phyloP scores from a whole-genome alignment of 2,888 invertebrate species.

The Oxyteleia sp. region DNA sequence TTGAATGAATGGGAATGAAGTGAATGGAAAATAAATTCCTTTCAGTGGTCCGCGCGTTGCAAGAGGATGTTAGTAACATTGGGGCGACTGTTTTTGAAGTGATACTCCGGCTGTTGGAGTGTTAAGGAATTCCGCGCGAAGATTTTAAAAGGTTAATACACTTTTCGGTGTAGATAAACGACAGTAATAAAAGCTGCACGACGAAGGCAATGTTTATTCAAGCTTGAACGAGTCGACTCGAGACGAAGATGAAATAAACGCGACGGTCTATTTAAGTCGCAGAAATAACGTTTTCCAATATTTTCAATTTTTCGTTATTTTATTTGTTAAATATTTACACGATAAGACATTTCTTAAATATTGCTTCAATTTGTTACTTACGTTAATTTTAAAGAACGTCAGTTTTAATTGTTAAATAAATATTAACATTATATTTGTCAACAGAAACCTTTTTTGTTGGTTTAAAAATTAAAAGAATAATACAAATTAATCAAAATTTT shows the following conservation, averaged over 20 bases:
- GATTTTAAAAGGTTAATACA: conserved; percentile 63
- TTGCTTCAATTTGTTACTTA: no score
- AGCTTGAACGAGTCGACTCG: conserved; percentile 13
- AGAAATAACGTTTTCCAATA: conserved; percentile 8
- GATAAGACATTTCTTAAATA: no score
- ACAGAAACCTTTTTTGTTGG: no score
- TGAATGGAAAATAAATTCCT: conserved; percentile 11
- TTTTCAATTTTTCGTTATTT: no score
- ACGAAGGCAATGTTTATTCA: conserved; percentile 49
- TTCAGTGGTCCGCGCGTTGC: neutral
- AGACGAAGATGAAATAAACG: conserved; percentile 42
- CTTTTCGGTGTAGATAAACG: conserved; percentile 62
- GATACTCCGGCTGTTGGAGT: conserved; percentile 15
- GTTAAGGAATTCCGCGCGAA: conserved; percentile 40
- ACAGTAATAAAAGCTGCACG: conserved; percentile 46
- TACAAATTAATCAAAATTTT: no score
- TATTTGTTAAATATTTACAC: no score
- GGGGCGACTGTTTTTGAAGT: conserved; percentile 35
- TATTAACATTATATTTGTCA: no score
- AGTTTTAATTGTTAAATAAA: no score
- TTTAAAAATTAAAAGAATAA: no score
- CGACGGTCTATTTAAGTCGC: conserved; percentile 25
- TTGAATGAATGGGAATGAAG: conserved; percentile 19
- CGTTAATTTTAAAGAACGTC: no score
- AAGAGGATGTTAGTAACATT: conserved; percentile 22